phyloP scores from a whole-genome alignment of 2,888 invertebrate genomes.

The Drepana falcataria region DNA sequence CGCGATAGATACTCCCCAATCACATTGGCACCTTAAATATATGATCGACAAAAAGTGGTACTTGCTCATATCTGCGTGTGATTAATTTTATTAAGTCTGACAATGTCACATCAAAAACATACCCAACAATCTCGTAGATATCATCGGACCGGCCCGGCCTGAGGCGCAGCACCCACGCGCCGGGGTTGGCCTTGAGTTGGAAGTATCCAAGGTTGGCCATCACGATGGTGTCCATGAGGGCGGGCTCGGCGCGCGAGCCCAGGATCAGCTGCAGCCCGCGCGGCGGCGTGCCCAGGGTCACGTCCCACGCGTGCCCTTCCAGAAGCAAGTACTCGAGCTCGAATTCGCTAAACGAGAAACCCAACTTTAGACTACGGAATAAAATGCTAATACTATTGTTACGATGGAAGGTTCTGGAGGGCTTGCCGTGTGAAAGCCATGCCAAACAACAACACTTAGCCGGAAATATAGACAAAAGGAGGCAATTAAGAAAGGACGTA shows the following conservation, averaged over 20 bases:
- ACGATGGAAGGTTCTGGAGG: too few relatives aligned
- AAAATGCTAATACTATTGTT: too few relatives aligned
- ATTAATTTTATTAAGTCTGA: too few relatives aligned
- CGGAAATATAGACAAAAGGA: too few relatives aligned
- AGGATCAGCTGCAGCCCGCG: conserved; percentile 97
- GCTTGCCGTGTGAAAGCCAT: too few relatives aligned
- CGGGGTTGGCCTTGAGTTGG: conserved; percentile 96
- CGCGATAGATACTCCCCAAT: too few relatives aligned
- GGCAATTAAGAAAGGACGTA: too few relatives aligned
- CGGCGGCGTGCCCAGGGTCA: conserved; percentile 93
- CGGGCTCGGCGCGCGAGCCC: conserved; percentile 88
- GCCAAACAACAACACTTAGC: too few relatives aligned
- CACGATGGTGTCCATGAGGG: conserved; percentile 97
- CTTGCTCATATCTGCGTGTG: too few relatives aligned
- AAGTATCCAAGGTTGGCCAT: conserved; percentile 99
- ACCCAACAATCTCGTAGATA: conserved; percentile 94
- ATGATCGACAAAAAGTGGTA: too few relatives aligned
- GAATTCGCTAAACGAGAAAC: conserved; percentile 84
- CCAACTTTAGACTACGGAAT: neutral
- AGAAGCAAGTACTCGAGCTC: conserved; percentile 96
- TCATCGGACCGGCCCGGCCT: conserved; percentile 96
- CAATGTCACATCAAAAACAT: conserved; percentile 17
- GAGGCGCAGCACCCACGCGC: conserved; percentile 93
- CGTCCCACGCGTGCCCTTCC: conserved; percentile 98
- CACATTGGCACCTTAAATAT: too few relatives aligned